Base-by-base conservation (phyloP, 2,888 invertebrate species). In the Macrophya annulata region DNA sequence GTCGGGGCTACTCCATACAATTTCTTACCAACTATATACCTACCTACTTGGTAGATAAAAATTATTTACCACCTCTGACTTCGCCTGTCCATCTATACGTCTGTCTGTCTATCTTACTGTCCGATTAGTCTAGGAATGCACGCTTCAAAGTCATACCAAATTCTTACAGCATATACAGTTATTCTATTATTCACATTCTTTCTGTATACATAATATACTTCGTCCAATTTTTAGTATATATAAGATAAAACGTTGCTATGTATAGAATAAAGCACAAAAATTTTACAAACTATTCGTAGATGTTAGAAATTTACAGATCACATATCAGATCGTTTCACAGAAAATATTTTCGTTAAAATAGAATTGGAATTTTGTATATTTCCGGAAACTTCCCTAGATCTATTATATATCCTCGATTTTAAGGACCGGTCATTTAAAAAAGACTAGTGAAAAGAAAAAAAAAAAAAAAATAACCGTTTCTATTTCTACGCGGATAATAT, bases 31-130 rank as follows among this genome's bases (percentile, higher is more conserved):
- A 37, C 55, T 77, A 51, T 31, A 31, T 31, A 3, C 31, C 1
- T 31, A 31, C n/a, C n/a, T 31, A 31, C 17, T 2, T 51, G n/a
- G 25, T 31, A 31, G 6, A n/a, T 15, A n/a, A 55, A 77, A 77
- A 51, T 77, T 55, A 77, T 31, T 77, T 77, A 25, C 37, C 77
- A 55, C 77, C 77, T 51, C 55, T 77, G 77, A 77, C 55, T 77
- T 51, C 8, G n/a, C 43, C 45, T 48, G 77, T 51, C 43, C 45
- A 43, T 48, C 43, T 74, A 45, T 25, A 21, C 45, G 74, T 25
- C 74, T 68, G 15, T 68, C 68, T 68, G 74, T 48, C 45, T 74
- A 74, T 21, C 37, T 37, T 12, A 12, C 74, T 45, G 45, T 45
- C 74, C 25, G 74, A 74, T n/a, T 25, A 37, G 25, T 51, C 4